These are phyloP conservation scores for Drosophila fulvimacula DNA, from an alignment of 2,888 invertebrate genomes.

Conservation along the genomic window DNA sequence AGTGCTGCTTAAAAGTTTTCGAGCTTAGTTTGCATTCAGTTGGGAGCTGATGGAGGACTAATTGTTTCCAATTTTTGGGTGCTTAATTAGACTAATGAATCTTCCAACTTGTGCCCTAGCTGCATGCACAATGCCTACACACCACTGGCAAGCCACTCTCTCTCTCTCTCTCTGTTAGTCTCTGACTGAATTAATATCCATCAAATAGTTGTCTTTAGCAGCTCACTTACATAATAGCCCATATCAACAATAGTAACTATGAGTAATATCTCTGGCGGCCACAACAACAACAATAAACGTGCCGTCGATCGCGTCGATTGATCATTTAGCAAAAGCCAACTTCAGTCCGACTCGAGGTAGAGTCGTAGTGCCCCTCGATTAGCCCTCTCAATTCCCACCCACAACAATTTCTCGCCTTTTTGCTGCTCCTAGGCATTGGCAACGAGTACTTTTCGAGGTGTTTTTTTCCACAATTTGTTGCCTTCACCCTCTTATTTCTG, in stretches of 20 bases:
- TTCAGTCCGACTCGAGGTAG: slow-evolving; percentile 27
- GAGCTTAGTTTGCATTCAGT: slow-evolving; percentile 42
- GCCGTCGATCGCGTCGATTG: slow-evolving; percentile 80
- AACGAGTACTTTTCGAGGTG: slow-evolving; percentile 50
- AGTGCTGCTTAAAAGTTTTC: slow-evolving; percentile 42
- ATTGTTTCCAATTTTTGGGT: slow-evolving; percentile 41
- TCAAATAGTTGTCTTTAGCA: slow-evolving; percentile 29
- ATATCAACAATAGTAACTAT: slow-evolving; percentile 45
- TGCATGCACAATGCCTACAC: slow-evolving; percentile 23
- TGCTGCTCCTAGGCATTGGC: slow-evolving; percentile 56
- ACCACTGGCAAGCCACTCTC: slow-evolving; percentile 11
- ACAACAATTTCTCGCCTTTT: slow-evolving; percentile 44
- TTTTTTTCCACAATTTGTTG: slow-evolving; percentile 67
- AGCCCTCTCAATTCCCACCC: slow-evolving; percentile 9
- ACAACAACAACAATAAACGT: slow-evolving; percentile 55
- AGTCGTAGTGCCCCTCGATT: slow-evolving; percentile 20
- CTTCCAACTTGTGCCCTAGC: slow-evolving; percentile 7
- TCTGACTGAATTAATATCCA: slow-evolving; percentile 15
- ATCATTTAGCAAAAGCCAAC: slow-evolving; percentile 69
- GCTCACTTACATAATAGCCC: slow-evolving; percentile 63
- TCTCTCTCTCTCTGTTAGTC: neutral
- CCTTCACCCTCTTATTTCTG: slow-evolving; percentile 51
- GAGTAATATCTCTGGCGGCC: slow-evolving; percentile 56
- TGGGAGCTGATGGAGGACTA: slow-evolving; percentile 29
- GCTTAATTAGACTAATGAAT: slow-evolving; percentile 54